Conservation (phyloP, 2,797 vertebrate species). For the Melanotaenia boesemani region DNA sequence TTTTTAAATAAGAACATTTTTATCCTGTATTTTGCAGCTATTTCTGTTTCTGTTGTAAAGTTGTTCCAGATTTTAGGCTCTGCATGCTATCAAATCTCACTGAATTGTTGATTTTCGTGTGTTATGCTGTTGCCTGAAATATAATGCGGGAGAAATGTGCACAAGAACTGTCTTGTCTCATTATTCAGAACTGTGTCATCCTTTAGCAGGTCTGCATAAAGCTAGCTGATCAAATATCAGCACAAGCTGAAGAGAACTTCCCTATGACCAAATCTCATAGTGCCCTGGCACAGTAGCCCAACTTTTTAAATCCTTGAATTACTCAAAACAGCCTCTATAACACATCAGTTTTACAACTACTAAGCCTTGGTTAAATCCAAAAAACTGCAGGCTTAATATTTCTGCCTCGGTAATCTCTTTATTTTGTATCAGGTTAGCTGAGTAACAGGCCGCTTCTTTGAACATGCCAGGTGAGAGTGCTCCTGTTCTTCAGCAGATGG, state of each 20-base stretch:
- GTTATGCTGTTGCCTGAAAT: slow-evolving; percentile 2
- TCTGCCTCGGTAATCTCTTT: slow-evolving; percentile 38
- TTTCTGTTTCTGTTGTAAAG: neutral
- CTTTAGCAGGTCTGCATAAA: neutral
- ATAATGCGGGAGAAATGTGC: neutral
- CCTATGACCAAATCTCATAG: slow-evolving; percentile 11
- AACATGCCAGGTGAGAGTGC: slow-evolving; percentile 52
- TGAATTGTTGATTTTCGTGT: neutral
- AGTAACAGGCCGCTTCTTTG: slow-evolving; percentile 8
- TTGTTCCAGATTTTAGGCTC: neutral
- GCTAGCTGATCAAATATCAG: slow-evolving; percentile 5
- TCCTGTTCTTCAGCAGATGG: slow-evolving; percentile 45
- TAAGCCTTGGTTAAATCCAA: slow-evolving; percentile 49
- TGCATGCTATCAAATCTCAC: neutral
- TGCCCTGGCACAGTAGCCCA: slow-evolving; percentile 8
- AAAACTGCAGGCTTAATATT: slow-evolving; percentile 39
- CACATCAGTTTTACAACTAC: slow-evolving; percentile 20
- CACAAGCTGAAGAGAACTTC: slow-evolving; percentile 30
- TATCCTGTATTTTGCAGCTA: neutral
- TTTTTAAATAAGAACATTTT: neutral
- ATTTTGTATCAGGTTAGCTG: slow-evolving; percentile 36
- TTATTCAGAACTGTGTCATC: neutral
- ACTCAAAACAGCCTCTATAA: slow-evolving; percentile 1
- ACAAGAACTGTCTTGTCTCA: neutral
- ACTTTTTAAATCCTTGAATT: slow-evolving; percentile 22